Evolutionary conservation across 1,140 invertebrate genomes (phyloP).

Genomic region (Bactericera cockerelli): DNA sequence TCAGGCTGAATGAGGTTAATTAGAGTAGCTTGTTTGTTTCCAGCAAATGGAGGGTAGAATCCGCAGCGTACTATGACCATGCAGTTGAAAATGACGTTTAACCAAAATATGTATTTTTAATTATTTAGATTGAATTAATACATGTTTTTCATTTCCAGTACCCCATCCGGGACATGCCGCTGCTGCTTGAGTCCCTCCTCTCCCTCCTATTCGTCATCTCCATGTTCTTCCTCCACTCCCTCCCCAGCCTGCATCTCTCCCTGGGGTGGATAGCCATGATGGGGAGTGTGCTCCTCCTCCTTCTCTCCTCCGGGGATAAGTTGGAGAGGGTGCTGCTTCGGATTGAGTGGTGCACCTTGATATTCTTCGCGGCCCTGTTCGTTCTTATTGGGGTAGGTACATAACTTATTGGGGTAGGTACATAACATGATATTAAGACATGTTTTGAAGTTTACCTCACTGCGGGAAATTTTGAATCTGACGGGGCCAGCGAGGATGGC

Average conservation of each 20-base stretch:
- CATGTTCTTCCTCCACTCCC: slow-evolving; percentile 67
- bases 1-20: no score
- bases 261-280: slow-evolving; percentile 72
- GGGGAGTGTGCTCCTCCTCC: slow-evolving; percentile 55
- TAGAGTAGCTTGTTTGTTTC: no score
- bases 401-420: no score
- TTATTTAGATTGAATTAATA: no score
- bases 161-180: slow-evolving; percentile 51
- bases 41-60: no score
- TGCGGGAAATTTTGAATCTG: no score
- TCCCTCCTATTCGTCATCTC: slow-evolving; percentile 55
- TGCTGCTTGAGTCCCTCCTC: slow-evolving; percentile 56
- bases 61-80: no score
- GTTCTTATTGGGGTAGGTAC: slow-evolving; percentile 63
- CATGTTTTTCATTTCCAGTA: slow-evolving; percentile 43
- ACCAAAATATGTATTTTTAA: no score
- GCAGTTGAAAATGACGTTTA: no score
- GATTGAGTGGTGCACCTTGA: slow-evolving; percentile 76
- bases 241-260: slow-evolving; percentile 55
- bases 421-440: no score
- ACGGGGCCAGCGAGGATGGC: no score
- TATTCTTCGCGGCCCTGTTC: slow-evolving; percentile 79
- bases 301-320: slow-evolving; percentile 60
- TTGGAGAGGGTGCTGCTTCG: slow-evolving; percentile 62
- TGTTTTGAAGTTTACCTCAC: no score